Evolutionary conservation across 2,797 vertebrate species (phyloP), one percentile per base, ranked within the genome.

Genomic region (Phrynocephalus vlangalii): DNA sequence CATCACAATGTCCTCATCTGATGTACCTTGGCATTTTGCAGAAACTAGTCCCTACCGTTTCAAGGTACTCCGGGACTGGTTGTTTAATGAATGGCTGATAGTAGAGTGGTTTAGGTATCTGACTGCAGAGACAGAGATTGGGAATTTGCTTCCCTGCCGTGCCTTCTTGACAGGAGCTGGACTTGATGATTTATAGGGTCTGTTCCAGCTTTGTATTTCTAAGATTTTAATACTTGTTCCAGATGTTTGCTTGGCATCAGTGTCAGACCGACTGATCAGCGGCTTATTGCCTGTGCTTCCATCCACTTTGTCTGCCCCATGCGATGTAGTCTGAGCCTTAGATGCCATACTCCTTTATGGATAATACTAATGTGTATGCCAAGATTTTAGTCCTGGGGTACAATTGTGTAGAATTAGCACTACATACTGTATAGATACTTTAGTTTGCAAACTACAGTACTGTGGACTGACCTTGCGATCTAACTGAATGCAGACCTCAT

Each of bases 1-100:
- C 91, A 90, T 88, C 60, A 56, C 52, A 86, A 67, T 0, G 67
- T 82, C 84, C 66, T 85, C 38, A 75, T 82, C 85, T 88, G 85
- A 66, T 44, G 73, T 93, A 63, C 60, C 52, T 63, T 63, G 60
- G 60, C 60, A 63, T 63, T 63, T 63, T 63, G 18, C 20, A 63
- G 60, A 63, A 63, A 18, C 18, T 63, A 6, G 60, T 63, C 15
- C 60, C 4, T 63, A 63, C 52, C 2, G 60, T 63, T 63, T 63
- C 60, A 63, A 63, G 60, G 60, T 63, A 5, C 60, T 63, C 60
- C 20, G 15, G 22, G 60, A 63, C 5, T 63, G 60, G 10, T 63
- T 60, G 56, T 63, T 63, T 63, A 63, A 56, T 10, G 52, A 56
- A 56, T 11, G 1, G 52, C 11, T 56, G 52, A 56, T 56, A 56